Conservation (phyloP, 2,888 invertebrate species). For the Lasiommata megera region DNA sequence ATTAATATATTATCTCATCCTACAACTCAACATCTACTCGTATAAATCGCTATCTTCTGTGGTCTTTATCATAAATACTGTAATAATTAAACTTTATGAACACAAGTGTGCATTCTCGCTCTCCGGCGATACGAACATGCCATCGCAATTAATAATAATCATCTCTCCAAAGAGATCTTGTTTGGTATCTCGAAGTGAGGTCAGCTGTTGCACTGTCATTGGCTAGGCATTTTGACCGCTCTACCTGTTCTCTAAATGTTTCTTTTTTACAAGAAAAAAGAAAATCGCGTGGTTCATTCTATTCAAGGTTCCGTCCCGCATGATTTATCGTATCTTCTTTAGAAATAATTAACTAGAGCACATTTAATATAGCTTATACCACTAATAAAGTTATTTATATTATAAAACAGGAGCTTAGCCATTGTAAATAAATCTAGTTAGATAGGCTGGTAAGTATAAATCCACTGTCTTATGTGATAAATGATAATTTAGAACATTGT, state of each 20-base stretch:
- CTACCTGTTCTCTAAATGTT: constrained; percentile 45
- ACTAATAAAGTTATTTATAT: too few relatives aligned
- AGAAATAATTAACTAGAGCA: background rate
- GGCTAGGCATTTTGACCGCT: constrained; percentile 50
- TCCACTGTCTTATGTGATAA: too few relatives aligned
- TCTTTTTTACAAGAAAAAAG: constrained; percentile 23
- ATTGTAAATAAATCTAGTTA: too few relatives aligned
- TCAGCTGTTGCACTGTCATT: constrained; percentile 46
- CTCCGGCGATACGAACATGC: constrained; percentile 14
- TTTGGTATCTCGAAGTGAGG: constrained; percentile 39
- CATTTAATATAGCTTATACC: too few relatives aligned
- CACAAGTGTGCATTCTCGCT: constrained; percentile 14
- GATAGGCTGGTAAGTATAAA: too few relatives aligned
- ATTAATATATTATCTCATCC: background rate
- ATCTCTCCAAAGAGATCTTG: constrained; percentile 35
- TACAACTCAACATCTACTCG: background rate
- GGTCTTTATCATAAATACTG: constrained; percentile 3
- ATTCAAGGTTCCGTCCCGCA: constrained; percentile 6
- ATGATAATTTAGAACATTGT: too few relatives aligned
- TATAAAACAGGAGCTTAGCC: too few relatives aligned
- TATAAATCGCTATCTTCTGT: background rate
- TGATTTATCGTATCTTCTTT: background rate
- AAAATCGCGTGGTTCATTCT: constrained; percentile 17
- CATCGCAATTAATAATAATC: constrained; percentile 37
- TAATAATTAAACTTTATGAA: constrained; percentile 21